A percentile compares a stretch with the other conserved stretches of the same genome.
These are phyloP conservation scores for Eudorcas thomsonii DNA, from an alignment of 2,113 vertebrate genomes.

Conservation along the genomic window DNA sequence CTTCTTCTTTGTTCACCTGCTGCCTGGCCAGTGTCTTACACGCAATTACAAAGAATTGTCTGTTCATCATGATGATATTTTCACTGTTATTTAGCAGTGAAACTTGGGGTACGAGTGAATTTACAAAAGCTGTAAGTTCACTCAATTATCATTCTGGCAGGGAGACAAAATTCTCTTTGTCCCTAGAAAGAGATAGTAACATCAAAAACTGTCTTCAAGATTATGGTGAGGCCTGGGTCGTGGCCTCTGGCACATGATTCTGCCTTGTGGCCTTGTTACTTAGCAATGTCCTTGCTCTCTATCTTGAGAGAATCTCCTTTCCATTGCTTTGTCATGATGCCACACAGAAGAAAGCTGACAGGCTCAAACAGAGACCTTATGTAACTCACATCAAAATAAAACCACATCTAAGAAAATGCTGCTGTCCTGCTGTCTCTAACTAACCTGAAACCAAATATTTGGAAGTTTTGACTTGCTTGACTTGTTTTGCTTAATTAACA, in stretches of 20 bases:
- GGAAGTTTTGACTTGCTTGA: conserved; percentile 44
- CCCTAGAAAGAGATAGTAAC: neutral
- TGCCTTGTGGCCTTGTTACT: neutral
- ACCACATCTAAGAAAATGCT: neutral
- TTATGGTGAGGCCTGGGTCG: neutral
- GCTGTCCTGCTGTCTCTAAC: neutral
- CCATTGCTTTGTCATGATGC: neutral
- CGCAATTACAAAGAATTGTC: neutral
- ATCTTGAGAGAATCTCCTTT: neutral
- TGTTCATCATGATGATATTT: neutral
- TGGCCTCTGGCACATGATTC: neutral
- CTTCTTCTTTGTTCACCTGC: neutral
- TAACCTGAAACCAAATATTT: conserved; percentile 37
- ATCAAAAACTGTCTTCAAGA: neutral
- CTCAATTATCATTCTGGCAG: neutral
- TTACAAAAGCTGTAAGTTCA: neutral
- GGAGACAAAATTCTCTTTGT: conserved; percentile 25
- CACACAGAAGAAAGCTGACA: neutral
- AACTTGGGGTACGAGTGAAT: neutral
- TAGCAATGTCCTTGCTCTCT: neutral
- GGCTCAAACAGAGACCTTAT: neutral
- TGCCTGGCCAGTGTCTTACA: neutral
- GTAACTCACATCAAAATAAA: conserved; percentile 34
- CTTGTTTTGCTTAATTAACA: conserved; percentile 64
- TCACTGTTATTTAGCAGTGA: conserved; percentile 34